Conservation (phyloP, 2,113 vertebrate genomes). For the Anoplopoma fimbria region DNA sequence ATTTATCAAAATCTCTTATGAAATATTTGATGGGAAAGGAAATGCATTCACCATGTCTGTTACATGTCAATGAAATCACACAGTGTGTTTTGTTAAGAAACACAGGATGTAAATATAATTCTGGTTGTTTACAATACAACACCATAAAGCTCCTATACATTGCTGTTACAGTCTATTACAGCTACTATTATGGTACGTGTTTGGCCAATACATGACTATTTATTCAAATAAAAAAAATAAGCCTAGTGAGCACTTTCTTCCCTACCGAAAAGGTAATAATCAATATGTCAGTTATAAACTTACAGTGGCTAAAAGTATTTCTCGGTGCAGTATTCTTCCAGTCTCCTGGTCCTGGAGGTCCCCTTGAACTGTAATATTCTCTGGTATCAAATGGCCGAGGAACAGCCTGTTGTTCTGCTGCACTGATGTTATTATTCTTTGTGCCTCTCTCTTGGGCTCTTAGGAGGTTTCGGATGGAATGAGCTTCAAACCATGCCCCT, state of each 20-base stretch:
- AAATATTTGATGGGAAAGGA: not conserved
- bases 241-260: not conserved
- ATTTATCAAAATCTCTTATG: not conserved
- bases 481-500: constrained; percentile 78
- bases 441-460: constrained; percentile 79
- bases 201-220: not conserved
- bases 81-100: not conserved
- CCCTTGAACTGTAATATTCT: constrained; percentile 70
- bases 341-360: constrained; percentile 46
- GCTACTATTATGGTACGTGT: not conserved
- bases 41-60: not conserved
- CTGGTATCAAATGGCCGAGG: constrained; percentile 66
- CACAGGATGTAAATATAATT: not conserved
- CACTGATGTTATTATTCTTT: constrained; percentile 79
- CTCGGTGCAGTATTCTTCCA: constrained; percentile 74
- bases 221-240: not conserved
- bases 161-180: too few relatives aligned
- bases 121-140: not conserved
- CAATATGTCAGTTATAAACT: constrained; percentile 45
- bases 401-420: constrained; percentile 68
- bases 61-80: not conserved
- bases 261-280: not conserved
- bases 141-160: not conserved
- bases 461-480: constrained; percentile 71
- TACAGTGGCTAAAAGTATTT: constrained; percentile 78